phyloP scores from a whole-genome alignment of 2,797 vertebrate genomes.

The Sebastes nivosus region DNA sequence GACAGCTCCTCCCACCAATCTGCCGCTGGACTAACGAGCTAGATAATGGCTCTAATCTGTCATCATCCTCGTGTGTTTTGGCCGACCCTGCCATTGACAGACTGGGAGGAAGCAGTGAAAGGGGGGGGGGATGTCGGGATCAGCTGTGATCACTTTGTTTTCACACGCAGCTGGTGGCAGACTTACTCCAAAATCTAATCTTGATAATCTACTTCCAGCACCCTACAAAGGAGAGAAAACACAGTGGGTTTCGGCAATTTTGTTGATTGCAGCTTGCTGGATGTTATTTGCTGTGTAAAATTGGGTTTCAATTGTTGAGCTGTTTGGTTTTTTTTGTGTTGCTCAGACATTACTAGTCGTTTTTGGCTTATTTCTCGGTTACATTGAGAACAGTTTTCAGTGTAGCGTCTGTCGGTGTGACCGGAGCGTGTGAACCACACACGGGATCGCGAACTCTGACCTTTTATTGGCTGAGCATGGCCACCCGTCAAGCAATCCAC shows the following conservation, averaged over 20 bases:
- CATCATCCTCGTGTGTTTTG: constrained; percentile 36
- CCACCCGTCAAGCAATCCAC: constrained; percentile 45
- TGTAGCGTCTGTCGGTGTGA: constrained; percentile 16
- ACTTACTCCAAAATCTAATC: constrained; percentile 50
- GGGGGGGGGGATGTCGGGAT: neutral
- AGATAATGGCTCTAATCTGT: constrained; percentile 48
- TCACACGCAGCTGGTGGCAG: constrained; percentile 38
- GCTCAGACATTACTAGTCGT: neutral
- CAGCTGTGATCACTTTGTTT: constrained; percentile 46
- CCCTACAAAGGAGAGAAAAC: neutral
- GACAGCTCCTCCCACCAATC: constrained; percentile 36
- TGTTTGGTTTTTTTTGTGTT: neutral
- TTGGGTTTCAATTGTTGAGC: constrained; percentile 1
- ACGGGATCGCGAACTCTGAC: constrained; percentile 48
- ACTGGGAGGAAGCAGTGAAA: neutral
- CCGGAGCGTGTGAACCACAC: constrained; percentile 66
- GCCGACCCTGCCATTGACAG: constrained; percentile 33
- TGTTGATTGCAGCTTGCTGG: constrained; percentile 12
- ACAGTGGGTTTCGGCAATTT: constrained; percentile 10
- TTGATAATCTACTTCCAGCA: constrained; percentile 36
- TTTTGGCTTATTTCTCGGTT: neutral
- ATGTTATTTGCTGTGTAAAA: constrained; percentile 4
- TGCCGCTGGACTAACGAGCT: constrained; percentile 10
- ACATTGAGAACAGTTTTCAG: neutral
- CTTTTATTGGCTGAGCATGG: constrained; percentile 21